phyloP scores from a whole-genome alignment of 2,888 invertebrate species.

The Xanthia icteritia region DNA sequence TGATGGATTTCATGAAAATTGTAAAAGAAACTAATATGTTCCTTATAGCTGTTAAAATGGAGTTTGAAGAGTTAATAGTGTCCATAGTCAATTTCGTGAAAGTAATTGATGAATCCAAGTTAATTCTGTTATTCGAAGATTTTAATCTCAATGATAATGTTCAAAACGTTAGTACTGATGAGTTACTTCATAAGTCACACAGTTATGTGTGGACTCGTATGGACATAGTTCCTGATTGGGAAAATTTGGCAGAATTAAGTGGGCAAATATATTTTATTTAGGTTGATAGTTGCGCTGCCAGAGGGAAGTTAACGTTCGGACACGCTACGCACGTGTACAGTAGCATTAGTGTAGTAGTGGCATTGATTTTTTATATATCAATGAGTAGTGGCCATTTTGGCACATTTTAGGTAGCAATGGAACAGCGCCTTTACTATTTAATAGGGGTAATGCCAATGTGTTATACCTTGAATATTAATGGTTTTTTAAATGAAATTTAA shows the following conservation, averaged over 20 bases:
- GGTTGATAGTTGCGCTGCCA: neutral
- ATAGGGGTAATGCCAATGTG: too few relatives aligned
- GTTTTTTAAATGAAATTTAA: too few relatives aligned
- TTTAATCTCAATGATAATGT: neutral
- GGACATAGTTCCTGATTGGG: too few relatives aligned
- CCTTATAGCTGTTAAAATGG: conserved; percentile 5
- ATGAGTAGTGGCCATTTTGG: too few relatives aligned
- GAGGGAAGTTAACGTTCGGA: too few relatives aligned
- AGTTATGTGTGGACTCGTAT: neutral
- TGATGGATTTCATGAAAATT: conserved; percentile 10
- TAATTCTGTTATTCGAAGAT: neutral
- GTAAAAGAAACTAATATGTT: conserved; percentile 10
- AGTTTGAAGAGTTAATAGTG: neutral
- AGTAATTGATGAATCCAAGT: neutral
- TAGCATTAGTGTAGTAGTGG: too few relatives aligned
- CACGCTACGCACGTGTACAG: too few relatives aligned
- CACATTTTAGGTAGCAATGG: too few relatives aligned
- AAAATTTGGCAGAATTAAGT: neutral
- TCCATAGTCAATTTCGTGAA: neutral
- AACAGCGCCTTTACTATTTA: too few relatives aligned
- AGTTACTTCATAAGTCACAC: neutral
- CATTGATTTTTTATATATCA: too few relatives aligned
- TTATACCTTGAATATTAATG: too few relatives aligned
- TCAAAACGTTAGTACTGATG: neutral
- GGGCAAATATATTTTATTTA: conserved; percentile 19